Evolutionary conservation across 2,888 invertebrate species (phyloP), one percentile per base, ranked within the genome.

Genomic region (Scelioninae gen. 2): DNA sequence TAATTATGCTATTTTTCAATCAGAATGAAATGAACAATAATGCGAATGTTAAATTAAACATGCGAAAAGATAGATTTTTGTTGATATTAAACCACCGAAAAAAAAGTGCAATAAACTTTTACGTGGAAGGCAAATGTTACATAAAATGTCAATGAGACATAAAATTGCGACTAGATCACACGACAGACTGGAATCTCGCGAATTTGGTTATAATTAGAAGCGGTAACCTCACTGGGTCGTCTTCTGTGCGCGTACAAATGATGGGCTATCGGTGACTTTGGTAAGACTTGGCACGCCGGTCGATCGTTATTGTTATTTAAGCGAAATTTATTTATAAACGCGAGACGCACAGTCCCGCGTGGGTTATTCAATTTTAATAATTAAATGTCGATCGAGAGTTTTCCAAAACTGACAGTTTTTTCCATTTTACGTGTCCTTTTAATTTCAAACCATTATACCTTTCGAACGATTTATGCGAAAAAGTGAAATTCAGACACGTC

Each of bases 141-240:
- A 41, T 57, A 67, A 58, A 63, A 67, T 41, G 43, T 52, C 35
- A 58, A 28, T 15, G 28, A 18, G 46, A 33, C 58, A 52, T 15
- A 60, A 57, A 64, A 61, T 33, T 22, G 55, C 53, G 45, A 55
- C 55, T 71, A 58, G 57, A 68, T 69, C 48, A 48, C 64, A 48
- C 45, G 35, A 37, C 53, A 73, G 75, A 77, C 61, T 48, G 73
- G 71, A 74, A 68, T 64, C 65, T 69, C 74, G 78, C 75, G 77
- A 79, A 79, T 79, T 78, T 73, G 71, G 75, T 77, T 81, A 81
- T 80, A 81, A 81, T 81, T 81, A 81, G 80, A 78, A 73, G 41
- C 55, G 69, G 52, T 50, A 72, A 46, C 35, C 31, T 67, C 48
- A 67, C 55, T 61, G 31, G 73, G 68, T 67, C 61, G 68, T 57